Evolutionary conservation across 2,797 vertebrate species (phyloP), one percentile per base, ranked within the genome.

Genomic region (Lagodon rhomboides): DNA sequence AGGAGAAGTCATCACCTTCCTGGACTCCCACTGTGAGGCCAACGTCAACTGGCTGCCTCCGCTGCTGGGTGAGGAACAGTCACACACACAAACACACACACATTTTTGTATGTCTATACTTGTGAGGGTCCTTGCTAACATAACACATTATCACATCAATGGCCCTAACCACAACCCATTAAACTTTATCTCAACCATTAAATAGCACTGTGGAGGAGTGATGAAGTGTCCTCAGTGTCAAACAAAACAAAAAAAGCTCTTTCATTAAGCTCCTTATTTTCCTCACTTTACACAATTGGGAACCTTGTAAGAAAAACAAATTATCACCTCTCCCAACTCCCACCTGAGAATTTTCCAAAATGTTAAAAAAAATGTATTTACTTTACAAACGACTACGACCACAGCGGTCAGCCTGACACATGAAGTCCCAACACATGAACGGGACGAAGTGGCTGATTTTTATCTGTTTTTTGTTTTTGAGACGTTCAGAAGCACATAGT

Each of bases 11-110:
- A 97, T 99, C 94, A 99, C 98, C 2, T 99, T 98, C 93, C 94
- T 99, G 84, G 98, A 99, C 83, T 99, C 98, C 0, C 98, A 99
- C 84, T 99, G 98, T 1, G 98, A 99, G 87, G 95, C 98, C 89
- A 99, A 99, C 0, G 94, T 99, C 84, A 99, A 99, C 95, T 99
- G 98, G 98, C 96, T 99, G 49, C 98, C 98, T 0, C 98, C 98
- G 0, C 92, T 99, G 68, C 85, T 99, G 3, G 98, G 98, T 99
- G 87, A 96, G 89, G 4, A 58, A 34, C 17, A 53, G 17, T 51
- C 27, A 5, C 30, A 58, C 56, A 50, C 25, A 41, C 6, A 34
- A 27, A 58, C 54, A 56, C 54, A 56, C 27, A 30, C 25, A 58
- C 16, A 23, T 13, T 13, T 53, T 15, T 53, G 12, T 12, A 5